Evolutionary conservation across 2,888 invertebrate species (phyloP).

Genomic region (Patella ulyssiponensis): DNA sequence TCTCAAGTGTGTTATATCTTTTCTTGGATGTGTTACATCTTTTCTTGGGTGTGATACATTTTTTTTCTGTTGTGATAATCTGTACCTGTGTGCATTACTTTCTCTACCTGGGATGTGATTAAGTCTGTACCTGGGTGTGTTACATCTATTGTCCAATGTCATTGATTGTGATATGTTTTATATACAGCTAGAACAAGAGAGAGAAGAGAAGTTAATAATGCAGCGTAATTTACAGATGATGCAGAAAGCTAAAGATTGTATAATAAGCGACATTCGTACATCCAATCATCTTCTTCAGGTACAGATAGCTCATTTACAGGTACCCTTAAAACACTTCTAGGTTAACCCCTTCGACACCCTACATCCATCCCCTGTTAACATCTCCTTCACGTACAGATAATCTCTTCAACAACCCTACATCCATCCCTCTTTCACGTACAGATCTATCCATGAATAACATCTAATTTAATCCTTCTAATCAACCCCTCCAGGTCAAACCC

Average conservation of each 20-base stretch:
- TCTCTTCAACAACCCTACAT: no score
- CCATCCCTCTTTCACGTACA: slow-evolving; percentile 32
- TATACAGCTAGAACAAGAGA: slow-evolving; percentile 31
- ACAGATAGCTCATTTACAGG: slow-evolving; percentile 43
- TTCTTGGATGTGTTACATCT: no score
- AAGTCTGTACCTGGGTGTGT: no score
- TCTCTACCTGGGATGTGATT: no score
- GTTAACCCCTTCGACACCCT: no score
- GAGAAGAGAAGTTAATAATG: slow-evolving; percentile 32
- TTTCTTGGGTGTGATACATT: no score
- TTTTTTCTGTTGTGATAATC: no score
- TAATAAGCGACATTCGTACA: slow-evolving; percentile 38
- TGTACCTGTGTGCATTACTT: no score
- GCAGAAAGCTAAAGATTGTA: slow-evolving; percentile 37
- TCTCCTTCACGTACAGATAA: slow-evolving; percentile 39
- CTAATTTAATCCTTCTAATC: slow-evolving; percentile 20
- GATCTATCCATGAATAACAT: slow-evolving; percentile 12
- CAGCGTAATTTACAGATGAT: slow-evolving; percentile 32
- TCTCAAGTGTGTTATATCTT: no score
- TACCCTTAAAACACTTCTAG: slow-evolving; percentile 13
- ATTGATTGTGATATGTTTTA: neutral
- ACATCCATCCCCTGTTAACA: neutral
- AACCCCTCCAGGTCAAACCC: neutral
- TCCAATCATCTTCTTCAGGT: slow-evolving; percentile 41
- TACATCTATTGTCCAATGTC: no score